These are phyloP conservation scores for Nowickia ferox DNA, from an alignment of 2,888 invertebrate species.

Conservation along the genomic window DNA sequence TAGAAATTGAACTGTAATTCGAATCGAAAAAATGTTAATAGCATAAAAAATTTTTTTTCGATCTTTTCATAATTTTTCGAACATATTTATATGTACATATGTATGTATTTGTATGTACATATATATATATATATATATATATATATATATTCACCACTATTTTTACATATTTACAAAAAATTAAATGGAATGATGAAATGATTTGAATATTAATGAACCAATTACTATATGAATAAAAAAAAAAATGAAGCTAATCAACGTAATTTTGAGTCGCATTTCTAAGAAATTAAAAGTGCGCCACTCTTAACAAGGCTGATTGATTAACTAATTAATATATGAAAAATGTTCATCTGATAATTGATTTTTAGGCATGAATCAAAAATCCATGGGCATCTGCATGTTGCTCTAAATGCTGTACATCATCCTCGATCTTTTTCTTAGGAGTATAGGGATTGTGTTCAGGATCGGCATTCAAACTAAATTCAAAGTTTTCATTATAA, in stretches of 20 bases:
- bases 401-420: conserved; percentile 70
- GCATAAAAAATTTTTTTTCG: no score
- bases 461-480: conserved; percentile 91
- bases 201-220: conserved; percentile 43
- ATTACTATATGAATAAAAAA: conserved; percentile 24
- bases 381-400: conserved; percentile 79
- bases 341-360: not conserved
- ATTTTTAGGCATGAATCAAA: conserved; percentile 78
- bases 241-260: conserved; percentile 3
- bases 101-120: no score
- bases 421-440: conserved; percentile 85
- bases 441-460: conserved; percentile 91
- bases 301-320: not conserved
- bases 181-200: conserved; percentile 39
- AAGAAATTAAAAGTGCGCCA: no score
- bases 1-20: no score
- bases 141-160: conserved; percentile 32
- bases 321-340: not conserved
- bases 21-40: no score
- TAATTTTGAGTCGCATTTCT: no score
- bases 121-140: no score
- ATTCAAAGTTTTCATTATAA: not conserved
- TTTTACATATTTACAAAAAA: conserved; percentile 60
- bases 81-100: no score
- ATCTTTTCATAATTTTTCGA: no score